Conservation (phyloP, 2,113 vertebrate genomes). For the Pogonocichla stellata region DNA sequence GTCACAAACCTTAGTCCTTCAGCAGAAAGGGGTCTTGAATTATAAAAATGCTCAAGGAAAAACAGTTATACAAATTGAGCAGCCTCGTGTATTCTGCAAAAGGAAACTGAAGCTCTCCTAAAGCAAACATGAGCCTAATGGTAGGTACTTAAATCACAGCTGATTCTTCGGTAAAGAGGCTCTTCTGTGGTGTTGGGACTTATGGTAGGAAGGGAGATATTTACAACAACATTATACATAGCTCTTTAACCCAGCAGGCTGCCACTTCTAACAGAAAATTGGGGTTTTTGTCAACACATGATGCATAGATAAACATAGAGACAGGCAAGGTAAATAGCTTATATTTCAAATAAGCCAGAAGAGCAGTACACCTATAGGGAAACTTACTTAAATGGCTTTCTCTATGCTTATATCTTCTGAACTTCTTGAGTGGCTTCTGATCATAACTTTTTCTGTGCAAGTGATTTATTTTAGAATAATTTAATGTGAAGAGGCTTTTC, state of each 20-base stretch:
- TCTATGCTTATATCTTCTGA: background rate
- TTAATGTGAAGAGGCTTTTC: slow-evolving; percentile 65
- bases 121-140: background rate
- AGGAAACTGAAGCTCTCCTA: background rate
- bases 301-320: background rate
- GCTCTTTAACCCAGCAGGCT: background rate
- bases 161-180: background rate
- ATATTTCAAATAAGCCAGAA: background rate
- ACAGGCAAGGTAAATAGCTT: background rate
- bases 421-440: slow-evolving; percentile 39
- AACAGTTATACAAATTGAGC: background rate
- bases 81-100: background rate
- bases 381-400: background rate
- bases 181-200: background rate
- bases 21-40: background rate
- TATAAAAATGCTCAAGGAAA: background rate
- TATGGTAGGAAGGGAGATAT: background rate
- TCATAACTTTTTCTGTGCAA: background rate
- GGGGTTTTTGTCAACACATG: background rate
- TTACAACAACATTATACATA: background rate
- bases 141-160: background rate
- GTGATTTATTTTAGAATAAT: slow-evolving; percentile 50
- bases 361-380: background rate
- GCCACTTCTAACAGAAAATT: background rate
- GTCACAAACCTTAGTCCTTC: background rate